phyloP scores from a whole-genome alignment of 2,797 vertebrate genomes.

The Siniperca scherzeri region DNA sequence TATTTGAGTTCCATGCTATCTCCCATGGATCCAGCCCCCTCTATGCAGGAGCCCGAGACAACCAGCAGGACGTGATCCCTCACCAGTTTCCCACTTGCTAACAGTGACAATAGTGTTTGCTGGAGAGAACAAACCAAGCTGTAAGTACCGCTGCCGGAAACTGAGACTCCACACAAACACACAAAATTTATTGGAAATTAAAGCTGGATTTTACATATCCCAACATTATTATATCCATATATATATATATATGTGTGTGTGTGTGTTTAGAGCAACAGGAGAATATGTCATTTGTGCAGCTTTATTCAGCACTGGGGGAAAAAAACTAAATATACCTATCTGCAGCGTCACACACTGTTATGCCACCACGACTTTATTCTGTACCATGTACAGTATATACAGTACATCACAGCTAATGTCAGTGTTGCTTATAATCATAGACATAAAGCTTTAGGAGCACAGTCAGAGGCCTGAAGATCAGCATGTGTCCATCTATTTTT shows the following conservation, averaged over 20 bases:
- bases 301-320: not conserved
- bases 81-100: not conserved
- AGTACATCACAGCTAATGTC: not conserved
- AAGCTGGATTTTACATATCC: no score
- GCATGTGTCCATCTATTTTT: slow-evolving; percentile 16
- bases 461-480: slow-evolving; percentile 14
- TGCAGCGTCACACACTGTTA: not conserved
- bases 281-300: not conserved
- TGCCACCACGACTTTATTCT: not conserved
- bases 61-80: not conserved
- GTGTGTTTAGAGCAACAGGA: no score
- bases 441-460: not conserved
- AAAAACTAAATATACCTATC: not conserved
- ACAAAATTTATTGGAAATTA: no score
- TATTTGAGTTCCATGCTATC: no score
- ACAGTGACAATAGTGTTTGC: not conserved
- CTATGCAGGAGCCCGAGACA: not conserved
- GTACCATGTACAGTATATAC: no score
- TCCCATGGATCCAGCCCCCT: not conserved
- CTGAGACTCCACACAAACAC: no score
- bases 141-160: not conserved
- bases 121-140: not conserved
- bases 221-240: no score
- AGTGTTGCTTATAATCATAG: not conserved
- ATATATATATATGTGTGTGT: no score